Conservation (phyloP, 92 coral and sea anemone genomes). For the Palythoa grandiflora region DNA sequence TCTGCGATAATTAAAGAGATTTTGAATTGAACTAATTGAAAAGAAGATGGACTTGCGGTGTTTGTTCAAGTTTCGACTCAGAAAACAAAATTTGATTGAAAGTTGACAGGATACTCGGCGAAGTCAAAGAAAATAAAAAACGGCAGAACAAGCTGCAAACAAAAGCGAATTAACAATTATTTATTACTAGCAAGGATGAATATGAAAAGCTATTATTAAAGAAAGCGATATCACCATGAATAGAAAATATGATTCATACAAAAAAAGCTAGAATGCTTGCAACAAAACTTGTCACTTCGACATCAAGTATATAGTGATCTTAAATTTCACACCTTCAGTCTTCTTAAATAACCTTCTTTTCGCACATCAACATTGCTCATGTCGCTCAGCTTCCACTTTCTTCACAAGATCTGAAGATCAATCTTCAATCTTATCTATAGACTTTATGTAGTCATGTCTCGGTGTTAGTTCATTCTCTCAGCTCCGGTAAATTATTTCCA, state of each 20-base stretch:
- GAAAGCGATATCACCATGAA: neutral
- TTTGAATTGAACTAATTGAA: conserved; percentile 17
- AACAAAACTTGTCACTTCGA: neutral
- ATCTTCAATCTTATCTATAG: conserved; percentile 10
- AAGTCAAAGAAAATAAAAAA: conserved; percentile 29
- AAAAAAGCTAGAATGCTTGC: neutral
- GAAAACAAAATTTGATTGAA: conserved; percentile 2
- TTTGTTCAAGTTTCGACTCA: conserved; percentile 1
- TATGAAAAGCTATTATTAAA: neutral
- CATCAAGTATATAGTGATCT: neutral
- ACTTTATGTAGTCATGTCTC: conserved; percentile 3
- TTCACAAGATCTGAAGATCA: neutral
- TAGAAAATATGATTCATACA: neutral
- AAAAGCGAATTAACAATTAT: neutral
- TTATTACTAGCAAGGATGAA: neutral
- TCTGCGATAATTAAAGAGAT: neutral
- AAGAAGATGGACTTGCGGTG: neutral
- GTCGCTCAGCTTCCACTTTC: conserved; percentile 30
- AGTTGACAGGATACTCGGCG: conserved; percentile 29
- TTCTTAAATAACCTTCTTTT: conserved; percentile 82
- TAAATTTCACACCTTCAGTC: conserved; percentile 80
- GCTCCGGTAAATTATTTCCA: conserved; percentile 22
- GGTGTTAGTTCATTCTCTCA: neutral
- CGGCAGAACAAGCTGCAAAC: neutral
- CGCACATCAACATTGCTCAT: conserved; percentile 77